phyloP scores from a whole-genome alignment of 1,140 invertebrate genomes.

The Cotesia typhae region DNA sequence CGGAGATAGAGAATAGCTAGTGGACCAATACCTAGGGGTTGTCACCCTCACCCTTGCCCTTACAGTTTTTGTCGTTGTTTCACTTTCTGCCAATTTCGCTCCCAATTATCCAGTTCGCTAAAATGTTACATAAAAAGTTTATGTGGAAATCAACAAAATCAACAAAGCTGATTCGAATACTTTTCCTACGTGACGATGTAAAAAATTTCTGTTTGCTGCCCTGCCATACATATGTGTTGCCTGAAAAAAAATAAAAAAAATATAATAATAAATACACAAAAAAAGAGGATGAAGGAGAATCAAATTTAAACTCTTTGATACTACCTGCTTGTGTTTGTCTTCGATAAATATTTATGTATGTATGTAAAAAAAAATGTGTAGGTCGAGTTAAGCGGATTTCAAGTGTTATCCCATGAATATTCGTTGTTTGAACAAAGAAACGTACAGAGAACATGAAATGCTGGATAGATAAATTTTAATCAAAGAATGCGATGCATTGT shows the following conservation, averaged over 20 bases:
- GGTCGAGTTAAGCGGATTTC: neutral
- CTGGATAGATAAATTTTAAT: slow-evolving; percentile 14
- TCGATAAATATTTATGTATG: slow-evolving; percentile 7
- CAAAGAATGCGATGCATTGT: slow-evolving; percentile 3
- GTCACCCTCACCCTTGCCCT: slow-evolving; percentile 7
- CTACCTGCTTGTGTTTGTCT: slow-evolving; percentile 10
- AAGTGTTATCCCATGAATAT: too few species aligned
- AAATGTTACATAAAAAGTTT: slow-evolving; percentile 21
- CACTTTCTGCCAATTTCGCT: neutral
- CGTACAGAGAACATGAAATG: too few species aligned
- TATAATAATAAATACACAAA: neutral
- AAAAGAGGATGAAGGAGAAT: neutral
- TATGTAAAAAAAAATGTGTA: neutral
- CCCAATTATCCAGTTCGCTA: slow-evolving; percentile 30
- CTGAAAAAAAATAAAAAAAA: too few species aligned
- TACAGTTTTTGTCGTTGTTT: neutral
- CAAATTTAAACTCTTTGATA: slow-evolving; percentile 11
- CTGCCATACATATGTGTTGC: too few species aligned
- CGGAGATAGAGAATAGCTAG: slow-evolving; percentile 38
- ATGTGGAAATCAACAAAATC: slow-evolving; percentile 37
- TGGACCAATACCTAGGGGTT: slow-evolving; percentile 25
- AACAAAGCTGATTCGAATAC: slow-evolving; percentile 28
- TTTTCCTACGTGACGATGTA: slow-evolving; percentile 12
- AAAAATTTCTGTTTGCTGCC: neutral
- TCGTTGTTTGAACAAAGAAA: too few species aligned